Evolutionary conservation across 1,140 invertebrate genomes (phyloP), one percentile per base, ranked within the genome.

Genomic region (Aphaenogaster ashmeadi): DNA sequence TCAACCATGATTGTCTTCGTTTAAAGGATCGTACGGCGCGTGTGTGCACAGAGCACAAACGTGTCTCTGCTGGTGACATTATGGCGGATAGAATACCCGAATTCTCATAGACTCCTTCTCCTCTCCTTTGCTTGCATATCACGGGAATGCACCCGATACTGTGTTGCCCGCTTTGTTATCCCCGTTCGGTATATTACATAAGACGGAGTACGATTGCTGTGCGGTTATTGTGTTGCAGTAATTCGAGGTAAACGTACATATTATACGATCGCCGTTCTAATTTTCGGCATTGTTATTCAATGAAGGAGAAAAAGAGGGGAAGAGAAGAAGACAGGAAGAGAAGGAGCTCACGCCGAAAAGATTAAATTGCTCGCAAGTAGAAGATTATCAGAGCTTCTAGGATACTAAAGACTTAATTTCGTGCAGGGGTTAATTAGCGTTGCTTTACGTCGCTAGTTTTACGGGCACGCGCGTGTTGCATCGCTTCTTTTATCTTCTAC

Each of bases 91-190:
- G 88, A 80, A 90, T 87, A 71, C 75, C 88, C 66, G 69, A 90
- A 87, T 88, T 81, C 69, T 67, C 79, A 87, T 84, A 79, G 86
- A 85, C 56, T 83, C 69, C 54, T 88, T 58, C 83, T 86, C 60
- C 2, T 87, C 80, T 74, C 84, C 86, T 91, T 91, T 91, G 66
- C 75, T 84, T 84, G 44, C 41, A 5, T 86, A 89, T 89, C 89
- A 66, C 44, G 54, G 44, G 71, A 66, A 74, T 64, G 33, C 54
- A 69, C 62, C n/a, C 60, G 56, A 54, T 52, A 38, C 15, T 78
- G 36, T 80, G 41, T 87, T 47, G 79, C 27, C 21, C 21, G 36
- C 72, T 56, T 50, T 78, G n/a, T 69, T 54, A 52, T 13, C 52
- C n/a, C 13, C 7, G 36, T 27, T 6, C n/a, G 78, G 38, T 69